These are phyloP conservation scores for Cantharis rufa DNA, from an alignment of 2,888 invertebrate species.

Conservation along the genomic window DNA sequence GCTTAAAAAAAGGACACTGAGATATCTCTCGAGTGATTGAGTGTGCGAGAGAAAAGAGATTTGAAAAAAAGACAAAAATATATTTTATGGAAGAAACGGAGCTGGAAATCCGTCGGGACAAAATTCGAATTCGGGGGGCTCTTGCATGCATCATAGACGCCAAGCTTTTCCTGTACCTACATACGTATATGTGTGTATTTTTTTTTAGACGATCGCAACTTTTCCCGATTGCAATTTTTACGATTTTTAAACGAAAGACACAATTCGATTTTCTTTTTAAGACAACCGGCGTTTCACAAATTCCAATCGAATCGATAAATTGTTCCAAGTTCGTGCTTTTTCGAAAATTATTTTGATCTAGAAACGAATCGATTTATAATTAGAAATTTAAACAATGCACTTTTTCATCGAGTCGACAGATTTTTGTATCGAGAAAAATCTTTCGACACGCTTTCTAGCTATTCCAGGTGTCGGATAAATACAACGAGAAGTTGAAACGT, in stretches of 20 bases:
- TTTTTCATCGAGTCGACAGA: neutral
- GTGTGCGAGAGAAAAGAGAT: constrained; percentile 39
- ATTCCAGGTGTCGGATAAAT: neutral
- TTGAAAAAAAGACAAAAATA: constrained; percentile 25
- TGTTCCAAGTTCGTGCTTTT: neutral
- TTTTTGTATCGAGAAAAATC: neutral
- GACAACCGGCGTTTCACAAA: neutral
- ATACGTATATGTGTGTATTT: too few relatives aligned
- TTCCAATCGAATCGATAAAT: neutral
- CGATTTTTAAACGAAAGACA: neutral
- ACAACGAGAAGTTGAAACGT: neutral
- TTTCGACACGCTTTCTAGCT: neutral
- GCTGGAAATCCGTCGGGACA: constrained; percentile 40
- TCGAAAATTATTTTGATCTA: neutral
- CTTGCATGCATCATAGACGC: constrained; percentile 28
- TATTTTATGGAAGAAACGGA: constrained; percentile 41
- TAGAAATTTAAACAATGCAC: neutral
- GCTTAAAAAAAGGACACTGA: constrained; percentile 33
- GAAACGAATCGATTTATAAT: neutral
- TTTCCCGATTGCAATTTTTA: too few relatives aligned
- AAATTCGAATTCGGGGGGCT: constrained; percentile 36
- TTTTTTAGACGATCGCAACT: neutral
- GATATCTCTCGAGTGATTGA: constrained; percentile 20
- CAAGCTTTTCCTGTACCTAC: constrained; percentile 19
- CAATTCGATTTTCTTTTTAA: neutral